phyloP scores from a whole-genome alignment of 2,113 vertebrate genomes.

The Lagopus muta region DNA sequence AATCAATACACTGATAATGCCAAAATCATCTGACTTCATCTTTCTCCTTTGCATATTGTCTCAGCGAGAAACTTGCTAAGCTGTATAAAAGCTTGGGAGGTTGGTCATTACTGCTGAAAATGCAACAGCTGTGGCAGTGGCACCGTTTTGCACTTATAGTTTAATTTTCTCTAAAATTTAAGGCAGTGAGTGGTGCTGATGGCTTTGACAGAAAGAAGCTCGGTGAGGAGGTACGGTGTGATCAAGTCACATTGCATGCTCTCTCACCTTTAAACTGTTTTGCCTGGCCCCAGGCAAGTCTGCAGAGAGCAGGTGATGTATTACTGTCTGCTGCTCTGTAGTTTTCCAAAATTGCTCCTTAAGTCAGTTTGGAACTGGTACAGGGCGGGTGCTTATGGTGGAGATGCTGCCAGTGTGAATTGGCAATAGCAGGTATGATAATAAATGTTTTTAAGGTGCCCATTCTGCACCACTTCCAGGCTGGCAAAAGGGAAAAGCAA shows the following conservation, averaged over 20 bases:
- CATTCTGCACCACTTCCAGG: neutral
- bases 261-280: neutral
- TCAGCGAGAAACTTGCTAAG: neutral
- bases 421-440: neutral
- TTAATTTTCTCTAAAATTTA: neutral
- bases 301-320: neutral
- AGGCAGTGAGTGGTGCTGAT: neutral
- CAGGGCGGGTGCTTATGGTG: neutral
- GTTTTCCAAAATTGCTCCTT: neutral
- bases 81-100: neutral
- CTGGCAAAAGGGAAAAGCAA: neutral
- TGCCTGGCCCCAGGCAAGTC: neutral
- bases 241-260: rapidly evolving
- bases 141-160: rapidly evolving
- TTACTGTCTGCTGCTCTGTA: slow-evolving; percentile 1
- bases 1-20: neutral
- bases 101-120: neutral
- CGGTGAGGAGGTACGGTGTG: neutral
- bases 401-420: neutral
- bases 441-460: neutral
- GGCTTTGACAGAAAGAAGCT: neutral
- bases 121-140: rapidly evolving
- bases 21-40: neutral
- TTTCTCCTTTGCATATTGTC: neutral
- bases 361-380: neutral